phyloP scores from a whole-genome alignment of 1,140 invertebrate species.

The Diorhabda carinulata region DNA sequence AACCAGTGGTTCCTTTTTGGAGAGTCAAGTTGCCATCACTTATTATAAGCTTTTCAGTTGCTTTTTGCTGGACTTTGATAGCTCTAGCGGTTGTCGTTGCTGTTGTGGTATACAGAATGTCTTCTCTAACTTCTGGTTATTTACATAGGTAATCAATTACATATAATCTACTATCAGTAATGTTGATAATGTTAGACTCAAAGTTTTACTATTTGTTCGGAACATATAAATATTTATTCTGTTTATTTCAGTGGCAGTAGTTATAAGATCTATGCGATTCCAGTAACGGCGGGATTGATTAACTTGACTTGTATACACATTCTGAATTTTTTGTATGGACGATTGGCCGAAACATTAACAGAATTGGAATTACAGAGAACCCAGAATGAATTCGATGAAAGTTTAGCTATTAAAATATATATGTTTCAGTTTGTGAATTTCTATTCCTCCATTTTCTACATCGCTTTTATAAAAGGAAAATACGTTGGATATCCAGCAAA shows the following conservation, averaged over 20 bases:
- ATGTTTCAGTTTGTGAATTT: slow-evolving; percentile 86
- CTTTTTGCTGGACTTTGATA: slow-evolving; percentile 60
- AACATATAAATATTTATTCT: slow-evolving; percentile 4
- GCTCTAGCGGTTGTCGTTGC: slow-evolving; percentile 72
- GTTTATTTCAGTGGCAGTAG: slow-evolving; percentile 34
- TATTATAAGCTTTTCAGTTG: slow-evolving; percentile 60
- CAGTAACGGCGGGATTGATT: slow-evolving; percentile 64
- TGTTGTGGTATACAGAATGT: slow-evolving; percentile 70
- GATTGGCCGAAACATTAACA: slow-evolving; percentile 53
- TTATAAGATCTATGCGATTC: slow-evolving; percentile 63
- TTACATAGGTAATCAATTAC: slow-evolving; percentile 45
- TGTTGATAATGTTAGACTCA: not conserved
- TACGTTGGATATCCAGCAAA: slow-evolving; percentile 75
- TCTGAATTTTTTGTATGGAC: slow-evolving; percentile 53
- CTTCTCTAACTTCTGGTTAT: slow-evolving; percentile 61
- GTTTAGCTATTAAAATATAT: slow-evolving; percentile 80
- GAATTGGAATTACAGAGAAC: slow-evolving; percentile 83
- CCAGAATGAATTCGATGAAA: slow-evolving; percentile 81
- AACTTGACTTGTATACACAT: slow-evolving; percentile 61
- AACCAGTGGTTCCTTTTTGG: slow-evolving; percentile 69
- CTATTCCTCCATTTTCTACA: slow-evolving; percentile 82
- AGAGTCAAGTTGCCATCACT: slow-evolving; percentile 61
- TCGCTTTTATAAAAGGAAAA: slow-evolving; percentile 80
- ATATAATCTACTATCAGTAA: not conserved
- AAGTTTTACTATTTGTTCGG: not conserved